Base-by-base conservation (phyloP, 2,113 vertebrate genomes). In the Lutjanus erythropterus region DNA sequence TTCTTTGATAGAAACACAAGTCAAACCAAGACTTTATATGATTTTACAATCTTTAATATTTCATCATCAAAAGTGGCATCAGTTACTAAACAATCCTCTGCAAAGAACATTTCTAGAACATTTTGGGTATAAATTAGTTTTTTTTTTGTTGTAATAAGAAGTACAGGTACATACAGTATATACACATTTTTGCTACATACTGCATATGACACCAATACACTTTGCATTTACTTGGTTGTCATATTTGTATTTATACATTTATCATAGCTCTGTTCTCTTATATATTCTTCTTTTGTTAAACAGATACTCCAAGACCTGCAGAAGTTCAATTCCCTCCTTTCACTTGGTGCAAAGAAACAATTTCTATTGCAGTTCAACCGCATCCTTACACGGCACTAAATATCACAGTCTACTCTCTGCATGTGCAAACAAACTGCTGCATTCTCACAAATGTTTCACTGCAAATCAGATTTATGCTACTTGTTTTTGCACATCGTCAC, bases 21-120 rank as follows among this genome's bases (percentile, higher is more conserved):
- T 81, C n/a, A 72, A 80, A 74, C 19, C 44, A 82, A 59, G 80
- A 27, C 10, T 2, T 49, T 2, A 9, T 9, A 29, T 66, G 62
- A 4, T 27, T 88, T 75, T 55, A 61, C 60, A 81, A 46, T 84
- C 61, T 89, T 93, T 88, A 86, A 87, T 91, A 72, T 66, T 86
- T 81, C 75, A 84, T 85, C 64, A 52, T 81, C 41, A 87, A 85
- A 88, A 88, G 60, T 73, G 37, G 61, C 66, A 82, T 81, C 15
- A 44, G 27, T 81, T 59, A 59, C 72, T 78, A 78, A 90, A 91
- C 73, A 88, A 75, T 83, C 58, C n/a, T 75, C 68, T 80, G 62
- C 41, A 76, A 84, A 86, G 37, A 81, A 86, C 58, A 83, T 47
- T 2, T 83, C 37, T 60, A 65, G 50, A 86, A 74, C 59, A 77